Conservation (phyloP, 2,113 vertebrate genomes). For the Protobothrops mucrosquamatus region DNA sequence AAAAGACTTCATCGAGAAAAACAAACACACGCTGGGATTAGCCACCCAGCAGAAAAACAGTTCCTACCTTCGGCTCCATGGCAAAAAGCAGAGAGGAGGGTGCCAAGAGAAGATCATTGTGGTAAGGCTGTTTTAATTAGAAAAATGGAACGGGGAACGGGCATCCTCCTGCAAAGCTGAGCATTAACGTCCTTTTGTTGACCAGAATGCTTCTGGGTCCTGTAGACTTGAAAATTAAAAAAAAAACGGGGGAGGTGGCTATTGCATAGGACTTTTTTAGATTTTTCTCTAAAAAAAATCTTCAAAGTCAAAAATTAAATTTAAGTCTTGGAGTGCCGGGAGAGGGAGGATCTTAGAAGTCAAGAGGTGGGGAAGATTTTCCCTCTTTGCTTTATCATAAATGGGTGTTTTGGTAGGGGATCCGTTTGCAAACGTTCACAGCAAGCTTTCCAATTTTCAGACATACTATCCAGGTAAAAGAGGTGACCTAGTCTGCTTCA, state of each 20-base stretch:
- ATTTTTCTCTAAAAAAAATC: neutral
- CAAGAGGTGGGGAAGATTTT: neutral
- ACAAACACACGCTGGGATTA: slow-evolving; percentile 83
- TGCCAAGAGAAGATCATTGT: slow-evolving; percentile 67
- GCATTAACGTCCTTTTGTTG: neutral
- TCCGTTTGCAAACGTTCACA: neutral
- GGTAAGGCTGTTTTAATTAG: neutral
- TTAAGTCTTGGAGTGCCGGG: fast-evolving
- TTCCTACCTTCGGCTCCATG: slow-evolving; percentile 78
- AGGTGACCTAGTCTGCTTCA: neutral
- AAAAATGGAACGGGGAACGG: neutral
- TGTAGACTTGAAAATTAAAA: neutral
- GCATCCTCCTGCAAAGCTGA: neutral
- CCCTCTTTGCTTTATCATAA: neutral
- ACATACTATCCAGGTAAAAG: neutral
- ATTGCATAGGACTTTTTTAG: neutral
- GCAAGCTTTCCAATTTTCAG: neutral
- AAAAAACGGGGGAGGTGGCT: neutral
- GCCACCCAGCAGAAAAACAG: slow-evolving; percentile 46
- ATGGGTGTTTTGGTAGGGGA: neutral
- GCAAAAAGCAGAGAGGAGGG: slow-evolving; percentile 60
- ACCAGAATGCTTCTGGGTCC: neutral
- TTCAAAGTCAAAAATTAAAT: neutral
- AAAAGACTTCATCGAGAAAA: slow-evolving; percentile 79
- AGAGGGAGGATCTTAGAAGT: neutral